A percentile compares a stretch with the other conserved stretches of the same genome.
These are phyloP conservation scores for Nomada ferruginata DNA, from an alignment of 2,888 invertebrate species.

Conservation along the genomic window DNA sequence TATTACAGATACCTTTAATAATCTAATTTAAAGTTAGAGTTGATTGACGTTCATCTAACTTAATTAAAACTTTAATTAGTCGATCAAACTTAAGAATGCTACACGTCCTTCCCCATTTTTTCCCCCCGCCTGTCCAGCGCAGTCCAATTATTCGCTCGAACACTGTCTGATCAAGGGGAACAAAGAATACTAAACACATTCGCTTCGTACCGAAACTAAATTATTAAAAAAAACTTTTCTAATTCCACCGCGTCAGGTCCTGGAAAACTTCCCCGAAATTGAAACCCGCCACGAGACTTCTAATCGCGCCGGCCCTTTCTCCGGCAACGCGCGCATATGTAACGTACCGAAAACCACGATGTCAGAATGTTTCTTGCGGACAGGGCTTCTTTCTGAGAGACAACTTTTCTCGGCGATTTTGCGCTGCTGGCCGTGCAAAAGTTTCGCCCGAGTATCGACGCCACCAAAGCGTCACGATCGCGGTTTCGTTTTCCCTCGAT, in stretches of 20 bases:
- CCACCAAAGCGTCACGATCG: conserved; percentile 61
- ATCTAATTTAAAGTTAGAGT: conserved; percentile 45
- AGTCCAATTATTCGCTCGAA: not conserved
- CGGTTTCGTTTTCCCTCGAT: conserved; percentile 54
- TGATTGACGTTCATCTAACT: conserved; percentile 35
- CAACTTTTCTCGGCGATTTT: not conserved
- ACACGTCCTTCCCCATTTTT: not conserved
- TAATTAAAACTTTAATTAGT: conserved; percentile 55
- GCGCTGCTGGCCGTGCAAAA: conserved; percentile 8
- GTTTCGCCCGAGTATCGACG: conserved; percentile 18
- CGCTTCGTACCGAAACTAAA: not conserved
- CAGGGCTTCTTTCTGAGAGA: too few relatives aligned
- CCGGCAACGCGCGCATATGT: conserved; percentile 8
- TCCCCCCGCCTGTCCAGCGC: not conserved
- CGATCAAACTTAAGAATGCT: conserved; percentile 29
- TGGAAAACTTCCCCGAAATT: conserved; percentile 23
- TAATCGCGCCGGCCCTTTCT: conserved; percentile 13
- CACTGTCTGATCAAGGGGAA: not conserved
- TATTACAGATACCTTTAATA: conserved; percentile 31
- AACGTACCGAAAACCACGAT: conserved; percentile 1
- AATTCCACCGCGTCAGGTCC: not conserved
- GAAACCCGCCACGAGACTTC: conserved; percentile 21
- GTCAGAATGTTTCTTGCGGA: conserved; percentile 14
- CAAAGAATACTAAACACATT: too few relatives aligned
- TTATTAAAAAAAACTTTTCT: not conserved